These are phyloP conservation scores for Anarrhichthys ocellatus DNA, from an alignment of 2,113 vertebrate species.

Conservation along the genomic window DNA sequence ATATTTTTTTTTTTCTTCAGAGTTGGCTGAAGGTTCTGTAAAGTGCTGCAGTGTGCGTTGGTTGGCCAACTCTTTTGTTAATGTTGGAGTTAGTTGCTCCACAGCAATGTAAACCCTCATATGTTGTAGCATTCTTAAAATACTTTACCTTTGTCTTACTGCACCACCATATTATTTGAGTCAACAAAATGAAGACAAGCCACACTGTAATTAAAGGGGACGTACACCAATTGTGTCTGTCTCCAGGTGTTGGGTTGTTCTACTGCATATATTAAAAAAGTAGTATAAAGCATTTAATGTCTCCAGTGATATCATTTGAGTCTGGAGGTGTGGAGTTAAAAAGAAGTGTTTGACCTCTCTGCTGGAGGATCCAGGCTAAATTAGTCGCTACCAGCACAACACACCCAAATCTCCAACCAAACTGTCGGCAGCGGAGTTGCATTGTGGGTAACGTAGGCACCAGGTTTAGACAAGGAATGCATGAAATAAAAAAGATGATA, in stretches of 20 bases:
- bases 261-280: background rate
- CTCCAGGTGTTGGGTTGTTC: too few species aligned
- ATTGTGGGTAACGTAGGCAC: too few species aligned
- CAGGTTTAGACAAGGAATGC: background rate
- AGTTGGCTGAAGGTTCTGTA: background rate
- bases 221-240: background rate
- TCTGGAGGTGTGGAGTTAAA: background rate
- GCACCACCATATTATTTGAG: background rate
- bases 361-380: background rate
- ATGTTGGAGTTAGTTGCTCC: background rate
- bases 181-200: background rate
- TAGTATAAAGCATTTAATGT: background rate
- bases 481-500: background rate
- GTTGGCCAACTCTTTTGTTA: background rate
- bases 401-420: too few species aligned
- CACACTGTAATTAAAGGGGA: background rate
- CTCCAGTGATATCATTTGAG: background rate
- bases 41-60: background rate
- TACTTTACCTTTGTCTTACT: background rate
- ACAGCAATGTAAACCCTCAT: background rate
- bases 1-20: background rate
- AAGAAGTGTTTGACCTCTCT: background rate
- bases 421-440: too few species aligned
- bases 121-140: background rate
- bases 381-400: background rate